Base-by-base conservation (phyloP, 2,113 vertebrate species). In the Pygathrix nemaeus region DNA sequence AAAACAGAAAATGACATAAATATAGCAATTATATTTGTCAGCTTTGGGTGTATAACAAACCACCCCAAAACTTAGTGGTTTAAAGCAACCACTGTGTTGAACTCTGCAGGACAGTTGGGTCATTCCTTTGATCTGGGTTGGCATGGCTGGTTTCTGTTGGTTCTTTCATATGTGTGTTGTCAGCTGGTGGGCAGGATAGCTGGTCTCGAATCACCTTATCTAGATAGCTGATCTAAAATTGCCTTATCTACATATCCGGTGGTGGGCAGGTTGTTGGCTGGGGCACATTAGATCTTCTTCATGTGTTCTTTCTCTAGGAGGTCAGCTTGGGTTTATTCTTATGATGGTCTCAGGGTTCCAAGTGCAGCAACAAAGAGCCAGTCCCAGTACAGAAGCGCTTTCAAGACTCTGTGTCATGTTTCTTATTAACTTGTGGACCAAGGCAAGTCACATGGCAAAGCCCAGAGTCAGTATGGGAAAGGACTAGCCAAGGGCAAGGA, bases 151-250 rank as follows among this genome's bases (percentile, higher is more conserved):
- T n/a, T 38, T 68, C 89, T 2, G 20, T 43, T 23, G 25, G 73
- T 13, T 30, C 20, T 6, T 35, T 5, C 3, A 0, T 1, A 0
- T 1, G 66, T 3, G n/a, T 4, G 25, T 76, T 64, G 66, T 21
- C 86, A 20, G 59, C 40, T 30, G 59, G 87, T 2, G 8, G 45
- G 57, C 1, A 6, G 10, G 40, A 17, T 0, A 7, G 23, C 52
- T 52, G 73, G 8, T 16, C 18, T 17, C 10, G 35, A 55, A 52
- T 52, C 52, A 17, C 52, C 52, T 55, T 55, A 55, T 55, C 52
- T 55, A 55, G 52, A 17, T 0, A 7, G 18, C 55, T 45, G 66
- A n/a, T 68, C 32, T 68, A 68, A 30, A 59, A 3, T 6, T 11
- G 25, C 8, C 25, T 50, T 38, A 1, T 5, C 9, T 32, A 25